Conservation (phyloP, 2,797 vertebrate genomes). For the Anableps anableps region DNA sequence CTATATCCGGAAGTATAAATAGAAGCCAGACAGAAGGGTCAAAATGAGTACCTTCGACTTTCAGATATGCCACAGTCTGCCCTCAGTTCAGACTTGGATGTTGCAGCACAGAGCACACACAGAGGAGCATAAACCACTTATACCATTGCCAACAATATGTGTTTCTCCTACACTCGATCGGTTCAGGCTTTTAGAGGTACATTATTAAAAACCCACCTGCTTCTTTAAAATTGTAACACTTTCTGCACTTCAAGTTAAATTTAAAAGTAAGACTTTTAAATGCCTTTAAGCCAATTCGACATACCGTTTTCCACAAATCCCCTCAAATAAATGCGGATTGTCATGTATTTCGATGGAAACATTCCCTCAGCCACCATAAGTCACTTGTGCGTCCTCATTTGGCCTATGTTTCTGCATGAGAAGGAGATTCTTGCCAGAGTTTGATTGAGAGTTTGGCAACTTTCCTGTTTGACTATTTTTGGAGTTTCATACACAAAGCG, state of each 20-base stretch:
- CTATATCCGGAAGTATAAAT: conserved; percentile 83
- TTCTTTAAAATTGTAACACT: neutral
- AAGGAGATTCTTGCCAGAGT: conserved; percentile 66
- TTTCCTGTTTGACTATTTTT: conserved; percentile 71
- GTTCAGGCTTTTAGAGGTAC: neutral
- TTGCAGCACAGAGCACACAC: conserved; percentile 23
- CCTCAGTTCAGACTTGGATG: conserved; percentile 49
- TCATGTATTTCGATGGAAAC: conserved; percentile 50
- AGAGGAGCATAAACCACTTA: neutral
- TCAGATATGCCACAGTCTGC: conserved; percentile 63
- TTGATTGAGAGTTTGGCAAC: conserved; percentile 75
- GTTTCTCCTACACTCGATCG: neutral
- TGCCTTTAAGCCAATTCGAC: conserved; percentile 9
- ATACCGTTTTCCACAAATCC: conserved; percentile 15
- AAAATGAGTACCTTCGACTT: conserved; percentile 77
- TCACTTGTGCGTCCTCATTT: conserved; percentile 66
- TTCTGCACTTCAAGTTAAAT: conserved; percentile 8
- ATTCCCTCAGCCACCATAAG: conserved; percentile 56
- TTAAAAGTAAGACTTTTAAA: conserved; percentile 2
- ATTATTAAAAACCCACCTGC: neutral
- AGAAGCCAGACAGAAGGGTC: conserved; percentile 80
- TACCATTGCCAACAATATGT: neutral
- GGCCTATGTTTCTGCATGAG: conserved; percentile 59
- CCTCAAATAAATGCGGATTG: conserved; percentile 38
- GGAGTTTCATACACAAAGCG: conserved; percentile 62